These are phyloP conservation scores for Charina bottae DNA, from an alignment of 2,113 vertebrate genomes.

Conservation along the genomic window DNA sequence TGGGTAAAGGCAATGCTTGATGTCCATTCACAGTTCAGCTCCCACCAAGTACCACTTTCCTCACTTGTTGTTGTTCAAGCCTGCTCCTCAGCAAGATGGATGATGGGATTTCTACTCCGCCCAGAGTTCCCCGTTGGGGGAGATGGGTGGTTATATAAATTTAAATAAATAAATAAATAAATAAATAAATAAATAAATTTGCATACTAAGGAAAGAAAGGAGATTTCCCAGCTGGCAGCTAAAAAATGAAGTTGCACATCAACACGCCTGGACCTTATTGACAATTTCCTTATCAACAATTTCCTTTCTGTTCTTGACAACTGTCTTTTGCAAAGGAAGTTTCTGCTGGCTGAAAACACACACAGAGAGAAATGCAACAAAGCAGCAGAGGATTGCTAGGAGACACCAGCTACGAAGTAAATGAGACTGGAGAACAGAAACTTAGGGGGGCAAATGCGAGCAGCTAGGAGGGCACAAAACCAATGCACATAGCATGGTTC, in stretches of 20 bases:
- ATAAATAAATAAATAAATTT: too few relatives aligned
- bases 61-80: not conserved
- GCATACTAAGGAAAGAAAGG: constrained; percentile 14
- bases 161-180: too few relatives aligned
- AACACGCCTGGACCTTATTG: not conserved
- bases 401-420: not conserved
- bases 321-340: constrained; percentile 24
- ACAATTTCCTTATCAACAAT: constrained; percentile 33
- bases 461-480: too few relatives aligned
- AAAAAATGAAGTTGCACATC: not conserved
- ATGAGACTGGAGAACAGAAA: not conserved
- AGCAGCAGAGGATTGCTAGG: not conserved
- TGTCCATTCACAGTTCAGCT: constrained; percentile 28
- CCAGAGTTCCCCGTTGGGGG: too few relatives aligned
- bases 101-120: too few relatives aligned
- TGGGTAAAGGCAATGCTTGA: constrained; percentile 17
- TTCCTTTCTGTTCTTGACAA: constrained; percentile 55
- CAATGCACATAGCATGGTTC: too few relatives aligned
- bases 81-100: constrained; percentile 32
- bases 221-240: constrained; percentile 15
- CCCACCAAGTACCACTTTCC: constrained; percentile 1
- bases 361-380: not conserved
- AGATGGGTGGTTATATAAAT: too few relatives aligned
- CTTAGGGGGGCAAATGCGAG: too few relatives aligned
- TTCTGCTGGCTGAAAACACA: constrained; percentile 17